Evolutionary conservation across 2,113 vertebrate species (phyloP).

Genomic region (Archilochus colubris): DNA sequence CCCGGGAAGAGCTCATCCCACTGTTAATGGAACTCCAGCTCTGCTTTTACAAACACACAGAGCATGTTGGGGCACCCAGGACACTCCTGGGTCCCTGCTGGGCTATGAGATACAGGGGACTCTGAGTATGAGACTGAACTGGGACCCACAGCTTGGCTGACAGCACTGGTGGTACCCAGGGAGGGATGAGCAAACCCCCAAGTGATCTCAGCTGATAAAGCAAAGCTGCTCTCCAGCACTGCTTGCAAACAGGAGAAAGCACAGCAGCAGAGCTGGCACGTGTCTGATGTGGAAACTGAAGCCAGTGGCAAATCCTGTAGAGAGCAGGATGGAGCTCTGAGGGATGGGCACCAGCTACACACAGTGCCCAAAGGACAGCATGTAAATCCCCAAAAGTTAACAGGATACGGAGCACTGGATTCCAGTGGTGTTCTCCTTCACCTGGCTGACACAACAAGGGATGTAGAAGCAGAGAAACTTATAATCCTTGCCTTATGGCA

Average conservation of each 20-base stretch:
- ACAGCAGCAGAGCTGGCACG: background rate
- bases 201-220: background rate
- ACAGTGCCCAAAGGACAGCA: background rate
- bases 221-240: background rate
- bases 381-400: too few relatives aligned
- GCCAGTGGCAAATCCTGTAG: background rate
- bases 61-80: background rate
- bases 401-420: accelerated
- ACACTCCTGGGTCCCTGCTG: accelerated
- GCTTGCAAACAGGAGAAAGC: slow-evolving; percentile 1
- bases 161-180: background rate
- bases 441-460: background rate
- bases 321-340: background rate
- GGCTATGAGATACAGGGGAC: background rate
- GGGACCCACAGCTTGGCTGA: background rate
- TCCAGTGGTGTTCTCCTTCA: background rate
- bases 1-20: background rate
- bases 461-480: background rate
- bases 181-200: background rate
- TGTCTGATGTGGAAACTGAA: background rate
- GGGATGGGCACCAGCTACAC: background rate
- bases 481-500: accelerated
- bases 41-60: background rate
- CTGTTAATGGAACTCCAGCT: background rate
- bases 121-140: background rate